Evolutionary conservation across 1,140 invertebrate species (phyloP), one percentile per base, ranked within the genome.

Genomic region (Sarcophaga bullata): DNA sequence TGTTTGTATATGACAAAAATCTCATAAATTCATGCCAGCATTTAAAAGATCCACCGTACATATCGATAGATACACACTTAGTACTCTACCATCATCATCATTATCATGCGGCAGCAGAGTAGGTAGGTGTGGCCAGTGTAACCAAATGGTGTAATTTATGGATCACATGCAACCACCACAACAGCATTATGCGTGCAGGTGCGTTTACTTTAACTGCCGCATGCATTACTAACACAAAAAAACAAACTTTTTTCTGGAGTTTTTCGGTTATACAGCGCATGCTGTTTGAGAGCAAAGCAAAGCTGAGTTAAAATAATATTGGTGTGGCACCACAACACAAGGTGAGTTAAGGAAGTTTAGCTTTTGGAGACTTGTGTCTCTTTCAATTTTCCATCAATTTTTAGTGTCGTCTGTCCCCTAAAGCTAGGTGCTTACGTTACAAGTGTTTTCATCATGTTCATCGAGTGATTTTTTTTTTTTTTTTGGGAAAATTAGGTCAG

Each of bases 131-230:
- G 75, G 48, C 75, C 49, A 52, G 75, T 78, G 75, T 78, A 78
- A 78, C 75, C 75, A 78, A 78, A 78, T 78, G 75, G 48, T 78
- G 75, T 78, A 78, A 78, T 78, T 78, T 78, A 78, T 78, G 75
- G 19, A 78, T 78, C 49, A 50, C 75, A 78, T 19, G 48, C 75
- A 50, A 58, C 54, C 15, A 58, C 25, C 25, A n/a, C n/a, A 7
- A 19, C 75, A 78, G 25, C 25, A 37, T 37, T 37, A 37, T 78
- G 75, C 75, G 75, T 78, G 75, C 75, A 78, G 75, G 75, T 78
- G 75, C 75, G 48, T 78, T 11, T 78, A 50, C 68, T 76, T 47
- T 50, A 50, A 78, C 62, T 68, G 62, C 62, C 48, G 49, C 75
- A 78, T 68, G 49, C 75, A 78, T 68, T 68, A 68, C 62, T 25